A percentile compares a stretch with the other conserved stretches of the same genome.
phyloP scores from a whole-genome alignment of 2,888 invertebrate genomes.

The Andrena chrysosceles region DNA sequence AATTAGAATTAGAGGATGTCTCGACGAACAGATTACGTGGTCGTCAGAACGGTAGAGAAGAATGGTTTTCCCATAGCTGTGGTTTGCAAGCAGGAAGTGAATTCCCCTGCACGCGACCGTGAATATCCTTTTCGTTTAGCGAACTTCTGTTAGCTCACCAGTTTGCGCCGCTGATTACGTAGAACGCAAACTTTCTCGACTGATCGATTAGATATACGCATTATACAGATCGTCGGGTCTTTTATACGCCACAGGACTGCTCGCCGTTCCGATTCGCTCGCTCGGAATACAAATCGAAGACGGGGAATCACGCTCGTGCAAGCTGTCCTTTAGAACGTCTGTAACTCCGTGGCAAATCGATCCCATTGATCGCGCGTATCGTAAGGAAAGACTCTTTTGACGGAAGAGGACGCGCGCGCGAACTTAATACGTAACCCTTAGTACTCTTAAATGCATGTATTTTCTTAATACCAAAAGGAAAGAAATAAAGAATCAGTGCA shows the following conservation, averaged over 20 bases:
- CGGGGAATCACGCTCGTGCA: not conserved
- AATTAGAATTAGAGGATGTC: not conserved
- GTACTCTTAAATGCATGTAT: constrained; percentile 83
- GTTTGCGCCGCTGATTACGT: not conserved
- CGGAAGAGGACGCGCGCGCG: constrained; percentile 7
- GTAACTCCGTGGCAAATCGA: not conserved
- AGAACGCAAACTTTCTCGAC: constrained; percentile 16
- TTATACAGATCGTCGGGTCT: not conserved
- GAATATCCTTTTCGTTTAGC: not conserved
- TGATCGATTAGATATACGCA: constrained; percentile 3
- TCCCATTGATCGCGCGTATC: constrained; percentile 15
- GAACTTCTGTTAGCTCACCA: not conserved
- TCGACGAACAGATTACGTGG: not conserved
- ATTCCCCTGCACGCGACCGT: not conserved
- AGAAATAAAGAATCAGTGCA: constrained; percentile 77
- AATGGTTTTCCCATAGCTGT: not conserved
- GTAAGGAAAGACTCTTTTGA: not conserved
- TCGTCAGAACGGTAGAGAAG: not conserved
- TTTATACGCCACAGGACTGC: not conserved
- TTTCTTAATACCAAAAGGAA: constrained; percentile 79
- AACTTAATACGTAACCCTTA: constrained; percentile 65
- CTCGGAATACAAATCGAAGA: not conserved
- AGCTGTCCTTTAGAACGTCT: not conserved
- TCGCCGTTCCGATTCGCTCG: not conserved
- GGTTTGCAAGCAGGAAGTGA: not conserved